Percentiles rank a stretch among this genome's conserved stretches.
Evolutionary conservation across 92 coral and sea anemone genomes (phyloP).

Genomic region (Parazoanthus darwini): DNA sequence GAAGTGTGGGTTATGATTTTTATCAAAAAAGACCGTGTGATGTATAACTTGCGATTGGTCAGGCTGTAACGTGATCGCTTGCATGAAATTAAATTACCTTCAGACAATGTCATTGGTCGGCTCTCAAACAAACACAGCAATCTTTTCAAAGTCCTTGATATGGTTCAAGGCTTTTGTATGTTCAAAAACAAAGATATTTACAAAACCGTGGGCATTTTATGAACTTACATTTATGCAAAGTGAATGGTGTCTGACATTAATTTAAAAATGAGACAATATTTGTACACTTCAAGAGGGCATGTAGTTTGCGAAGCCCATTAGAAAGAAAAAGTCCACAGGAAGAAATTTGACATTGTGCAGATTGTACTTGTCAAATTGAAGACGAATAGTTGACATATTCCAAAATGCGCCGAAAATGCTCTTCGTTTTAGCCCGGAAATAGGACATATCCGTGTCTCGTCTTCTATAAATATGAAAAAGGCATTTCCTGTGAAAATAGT

Average conservation of each 20-base stretch:
- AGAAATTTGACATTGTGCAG: constrained; percentile 53
- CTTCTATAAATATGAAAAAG: constrained; percentile 68
- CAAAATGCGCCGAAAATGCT: constrained; percentile 48
- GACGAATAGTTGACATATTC: constrained; percentile 62
- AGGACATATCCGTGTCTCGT: constrained; percentile 56
- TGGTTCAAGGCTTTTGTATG: constrained; percentile 51
- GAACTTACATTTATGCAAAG: constrained; percentile 53
- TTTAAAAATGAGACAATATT: constrained; percentile 85
- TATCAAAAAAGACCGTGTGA: constrained; percentile 80
- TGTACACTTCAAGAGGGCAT: constrained; percentile 58
- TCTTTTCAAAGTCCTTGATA: constrained; percentile 50
- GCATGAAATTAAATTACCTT: constrained; percentile 48
- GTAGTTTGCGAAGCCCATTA: constrained; percentile 66
- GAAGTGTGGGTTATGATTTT: constrained; percentile 82
- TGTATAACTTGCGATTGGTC: constrained; percentile 73
- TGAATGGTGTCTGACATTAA: constrained; percentile 63
- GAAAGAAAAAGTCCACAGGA: constrained; percentile 38
- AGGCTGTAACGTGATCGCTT: constrained; percentile 71
- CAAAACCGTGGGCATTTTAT: constrained; percentile 23
- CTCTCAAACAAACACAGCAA: constrained; percentile 45
- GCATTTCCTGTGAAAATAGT: constrained; percentile 71
- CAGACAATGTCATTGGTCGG: constrained; percentile 67
- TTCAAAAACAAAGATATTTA: constrained; percentile 55
- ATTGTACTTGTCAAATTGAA: constrained; percentile 50
- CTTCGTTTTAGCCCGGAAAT: constrained; percentile 65